These are phyloP conservation scores for Limanda limanda DNA, from an alignment of 2,113 vertebrate genomes.

Conservation along the genomic window DNA sequence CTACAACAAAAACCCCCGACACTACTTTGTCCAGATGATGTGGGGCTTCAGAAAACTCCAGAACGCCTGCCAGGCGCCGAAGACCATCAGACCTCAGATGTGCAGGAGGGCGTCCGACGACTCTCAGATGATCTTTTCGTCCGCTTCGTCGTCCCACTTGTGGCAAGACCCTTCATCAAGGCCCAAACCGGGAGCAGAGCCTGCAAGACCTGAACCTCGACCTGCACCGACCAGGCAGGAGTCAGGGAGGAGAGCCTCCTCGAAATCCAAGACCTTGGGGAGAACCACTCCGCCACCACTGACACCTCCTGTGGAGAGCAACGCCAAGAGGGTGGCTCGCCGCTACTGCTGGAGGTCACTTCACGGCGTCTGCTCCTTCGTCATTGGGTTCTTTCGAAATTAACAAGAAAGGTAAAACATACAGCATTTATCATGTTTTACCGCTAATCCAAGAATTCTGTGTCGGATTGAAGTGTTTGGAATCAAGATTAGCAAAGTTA, in stretches of 20 bases:
- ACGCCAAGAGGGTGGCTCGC: slow-evolving; percentile 79
- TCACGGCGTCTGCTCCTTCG: slow-evolving; percentile 80
- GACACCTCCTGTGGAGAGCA: slow-evolving; percentile 53
- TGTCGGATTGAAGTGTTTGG: neutral
- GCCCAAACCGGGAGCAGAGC: neutral
- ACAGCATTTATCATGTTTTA: neutral
- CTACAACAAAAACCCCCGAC: slow-evolving; percentile 83
- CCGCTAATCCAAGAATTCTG: neutral
- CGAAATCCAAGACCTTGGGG: slow-evolving; percentile 20
- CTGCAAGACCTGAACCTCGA: neutral
- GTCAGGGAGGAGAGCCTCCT: neutral
- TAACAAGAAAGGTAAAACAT: slow-evolving; percentile 67
- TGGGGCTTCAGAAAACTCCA: slow-evolving; percentile 79
- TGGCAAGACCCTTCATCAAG: neutral
- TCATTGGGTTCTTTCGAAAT: slow-evolving; percentile 83
- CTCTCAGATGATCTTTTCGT: slow-evolving; percentile 79
- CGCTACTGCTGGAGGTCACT: slow-evolving; percentile 87
- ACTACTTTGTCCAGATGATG: slow-evolving; percentile 86
- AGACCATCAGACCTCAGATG: slow-evolving; percentile 81
- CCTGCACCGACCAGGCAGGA: neutral
- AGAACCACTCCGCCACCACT: slow-evolving; percentile 22
- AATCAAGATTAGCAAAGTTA: neutral
- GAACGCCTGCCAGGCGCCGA: slow-evolving; percentile 78
- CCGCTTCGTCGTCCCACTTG: slow-evolving; percentile 34
- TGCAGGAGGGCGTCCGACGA: slow-evolving; percentile 82